Conservation (phyloP, 2,797 vertebrate genomes). For the Artibeus jamaicensis region DNA sequence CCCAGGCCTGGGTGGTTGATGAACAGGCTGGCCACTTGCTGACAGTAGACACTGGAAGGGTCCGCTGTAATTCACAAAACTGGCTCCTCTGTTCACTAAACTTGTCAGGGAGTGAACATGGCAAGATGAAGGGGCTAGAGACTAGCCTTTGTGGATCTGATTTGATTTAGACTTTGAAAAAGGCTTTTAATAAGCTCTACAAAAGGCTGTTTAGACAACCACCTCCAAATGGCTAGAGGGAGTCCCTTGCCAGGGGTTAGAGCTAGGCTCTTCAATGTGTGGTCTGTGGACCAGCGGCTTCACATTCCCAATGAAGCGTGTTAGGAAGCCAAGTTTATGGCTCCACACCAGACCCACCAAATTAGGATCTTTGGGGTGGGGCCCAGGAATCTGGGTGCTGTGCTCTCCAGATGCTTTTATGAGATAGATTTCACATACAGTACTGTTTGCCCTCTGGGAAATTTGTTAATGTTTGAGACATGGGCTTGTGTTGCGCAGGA, state of each 20-base stretch:
- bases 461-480: not conserved
- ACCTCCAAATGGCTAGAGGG: not conserved
- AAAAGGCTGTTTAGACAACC: not conserved
- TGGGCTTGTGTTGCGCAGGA: not conserved
- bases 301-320: not conserved
- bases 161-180: slow-evolving; percentile 13
- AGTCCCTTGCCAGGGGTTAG: not conserved
- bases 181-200: slow-evolving; percentile 24
- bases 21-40: not conserved
- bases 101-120: not conserved
- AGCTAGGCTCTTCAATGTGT: not conserved
- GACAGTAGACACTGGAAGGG: not conserved
- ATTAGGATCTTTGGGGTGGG: not conserved
- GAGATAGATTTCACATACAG: not conserved
- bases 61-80: not conserved
- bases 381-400: not conserved
- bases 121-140: not conserved
- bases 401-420: not conserved
- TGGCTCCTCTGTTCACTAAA: not conserved
- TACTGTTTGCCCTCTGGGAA: not conserved
- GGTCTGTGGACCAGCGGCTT: not conserved
- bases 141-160: not conserved
- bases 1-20: not conserved
- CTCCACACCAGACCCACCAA: not conserved
- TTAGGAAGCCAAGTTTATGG: not conserved